These are phyloP conservation scores for Phyllostomus discolor DNA, from an alignment of 2,113 vertebrate genomes.

Conservation along the genomic window DNA sequence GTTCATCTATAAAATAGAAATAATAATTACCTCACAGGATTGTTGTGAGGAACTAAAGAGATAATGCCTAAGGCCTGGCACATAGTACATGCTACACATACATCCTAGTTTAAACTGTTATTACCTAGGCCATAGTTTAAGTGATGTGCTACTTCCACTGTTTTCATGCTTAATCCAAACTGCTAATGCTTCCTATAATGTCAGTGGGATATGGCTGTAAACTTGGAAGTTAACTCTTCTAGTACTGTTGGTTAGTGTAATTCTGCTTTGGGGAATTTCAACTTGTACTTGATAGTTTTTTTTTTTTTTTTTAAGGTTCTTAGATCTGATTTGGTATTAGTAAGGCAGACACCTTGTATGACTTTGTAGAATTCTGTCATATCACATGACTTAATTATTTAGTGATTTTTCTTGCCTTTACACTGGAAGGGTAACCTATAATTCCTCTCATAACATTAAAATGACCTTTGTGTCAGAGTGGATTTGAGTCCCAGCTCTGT, in stretches of 20 bases:
- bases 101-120: not conserved
- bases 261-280: conserved; percentile 36
- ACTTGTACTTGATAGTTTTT: not conserved
- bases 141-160: not conserved
- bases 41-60: not conserved
- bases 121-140: not conserved
- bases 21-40: not conserved
- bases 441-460: conserved; percentile 5
- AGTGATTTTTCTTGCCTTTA: conserved; percentile 7
- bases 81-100: not conserved
- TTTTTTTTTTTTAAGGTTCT: not conserved
- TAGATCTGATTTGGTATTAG: conserved; percentile 10
- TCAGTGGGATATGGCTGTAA: not conserved
- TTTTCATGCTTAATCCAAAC: not conserved
- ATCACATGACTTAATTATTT: not conserved
- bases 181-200: not conserved
- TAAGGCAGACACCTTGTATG: not conserved
- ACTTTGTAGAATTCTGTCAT: not conserved
- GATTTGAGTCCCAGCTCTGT: not conserved
- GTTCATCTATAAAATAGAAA: conserved; percentile 13
- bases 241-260: not conserved
- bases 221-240: conserved; percentile 20
- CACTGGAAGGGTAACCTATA: not conserved
- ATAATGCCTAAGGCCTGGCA: not conserved
- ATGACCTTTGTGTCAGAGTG: not conserved